Evolutionary conservation across 2,888 invertebrate genomes (phyloP).

Genomic region (Metalampra italica): DNA sequence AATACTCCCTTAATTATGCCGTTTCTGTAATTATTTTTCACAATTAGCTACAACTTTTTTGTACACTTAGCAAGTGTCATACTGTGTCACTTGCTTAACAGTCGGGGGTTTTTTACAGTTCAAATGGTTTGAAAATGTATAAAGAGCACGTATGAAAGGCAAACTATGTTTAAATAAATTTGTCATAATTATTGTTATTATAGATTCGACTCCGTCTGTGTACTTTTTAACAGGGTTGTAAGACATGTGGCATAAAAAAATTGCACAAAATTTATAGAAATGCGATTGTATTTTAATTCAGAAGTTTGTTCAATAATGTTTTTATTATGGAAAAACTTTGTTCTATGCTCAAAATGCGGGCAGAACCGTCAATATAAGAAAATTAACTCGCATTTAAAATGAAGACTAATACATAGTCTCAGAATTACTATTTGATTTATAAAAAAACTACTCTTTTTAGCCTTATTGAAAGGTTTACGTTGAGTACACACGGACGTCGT

Average conservation of each 20-base stretch:
- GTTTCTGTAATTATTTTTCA: too few species aligned
- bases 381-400: too few species aligned
- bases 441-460: neutral
- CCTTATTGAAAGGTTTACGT: neutral
- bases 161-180: neutral
- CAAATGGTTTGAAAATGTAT: neutral
- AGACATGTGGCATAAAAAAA: neutral
- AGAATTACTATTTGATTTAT: neutral
- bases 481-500: constrained; percentile 18
- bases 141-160: neutral
- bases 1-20: too few species aligned
- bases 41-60: too few species aligned
- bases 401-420: too few species aligned
- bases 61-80: too few species aligned
- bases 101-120: neutral
- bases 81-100: neutral
- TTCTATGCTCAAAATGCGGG: too few species aligned
- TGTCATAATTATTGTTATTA: neutral
- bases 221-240: constrained; percentile 1
- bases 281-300: too few species aligned
- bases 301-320: too few species aligned
- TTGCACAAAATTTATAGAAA: neutral
- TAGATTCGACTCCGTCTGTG: constrained; percentile 4
- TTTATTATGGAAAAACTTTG: too few species aligned
- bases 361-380: too few species aligned